Evolutionary conservation across 1,140 invertebrate species (phyloP), one percentile per base, ranked within the genome.

Genomic region (Nephila pilipes): DNA sequence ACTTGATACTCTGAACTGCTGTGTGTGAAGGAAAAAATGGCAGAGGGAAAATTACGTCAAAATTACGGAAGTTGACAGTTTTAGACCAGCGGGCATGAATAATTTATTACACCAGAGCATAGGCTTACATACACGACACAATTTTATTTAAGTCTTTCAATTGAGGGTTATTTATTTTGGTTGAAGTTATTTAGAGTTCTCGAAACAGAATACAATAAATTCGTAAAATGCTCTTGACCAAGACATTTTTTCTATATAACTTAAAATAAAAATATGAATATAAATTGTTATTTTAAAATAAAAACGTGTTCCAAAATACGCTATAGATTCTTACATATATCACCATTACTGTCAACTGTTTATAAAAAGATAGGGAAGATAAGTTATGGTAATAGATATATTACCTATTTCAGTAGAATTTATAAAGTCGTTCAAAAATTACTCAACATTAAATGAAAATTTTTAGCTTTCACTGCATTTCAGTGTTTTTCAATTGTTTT

Each of bases 11-110:
- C 32, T 16, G 32, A 87, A 54, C 85, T 16, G 60, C 58, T 25
- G 85, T 22, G 38, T 85, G n/a, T n/a, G 25, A 57, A 60, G 32
- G 85, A 38, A 87, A 83, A 75, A 69, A 87, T 22, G 32, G 4
- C 29, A 60, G 60, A 14, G 69, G 29, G 69, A 87, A 87, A 87
- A 87, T 87, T 87, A 29, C 55, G 58, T 87, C 85, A 87, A 87
- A 75, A 60, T 87, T 87, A 87, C 85, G 85, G 85, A 87, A 87
- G 85, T 87, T 60, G 46, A 32, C 85, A 36, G 57, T 87, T 38
- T 87, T 54, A 87, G 57, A 25, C 80, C 69, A 75, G 81, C 38
- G 55, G 36, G 57, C 25, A 60, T 87, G 85, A 87, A 60, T 87
- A 63, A 87, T 87, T 60, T 60, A 87, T 60, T 22, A 87, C 58